These are phyloP conservation scores for Chiroxiphia lanceolata DNA, from an alignment of 2,797 vertebrate genomes.

Conservation along the genomic window DNA sequence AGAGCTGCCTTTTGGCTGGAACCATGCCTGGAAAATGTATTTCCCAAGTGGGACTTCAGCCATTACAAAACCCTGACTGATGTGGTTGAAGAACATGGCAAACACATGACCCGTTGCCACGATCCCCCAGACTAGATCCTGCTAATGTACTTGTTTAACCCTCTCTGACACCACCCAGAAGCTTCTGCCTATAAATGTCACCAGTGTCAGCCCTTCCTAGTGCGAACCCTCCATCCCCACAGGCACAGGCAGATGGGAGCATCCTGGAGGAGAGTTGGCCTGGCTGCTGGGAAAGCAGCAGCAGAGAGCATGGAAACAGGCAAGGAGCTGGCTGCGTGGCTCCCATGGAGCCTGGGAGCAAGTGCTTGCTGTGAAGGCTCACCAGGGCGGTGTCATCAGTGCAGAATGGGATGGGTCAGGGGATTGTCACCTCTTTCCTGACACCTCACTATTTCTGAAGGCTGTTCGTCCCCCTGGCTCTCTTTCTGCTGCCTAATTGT, in stretches of 20 bases:
- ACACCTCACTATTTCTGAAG: neutral
- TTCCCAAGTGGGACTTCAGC: conserved; percentile 57
- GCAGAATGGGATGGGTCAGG: neutral
- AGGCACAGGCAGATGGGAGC: neutral
- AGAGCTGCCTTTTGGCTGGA: conserved; percentile 59
- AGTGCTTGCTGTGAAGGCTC: neutral
- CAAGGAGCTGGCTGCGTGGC: neutral
- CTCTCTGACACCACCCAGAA: conserved; percentile 2
- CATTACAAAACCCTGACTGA: conserved; percentile 17
- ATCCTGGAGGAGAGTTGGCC: neutral
- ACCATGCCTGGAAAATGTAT: conserved; percentile 49
- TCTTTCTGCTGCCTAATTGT: neutral
- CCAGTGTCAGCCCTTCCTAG: neutral
- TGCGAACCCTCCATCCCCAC: neutral
- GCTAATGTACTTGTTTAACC: conserved; percentile 13
- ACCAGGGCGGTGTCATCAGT: neutral
- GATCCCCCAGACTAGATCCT: neutral
- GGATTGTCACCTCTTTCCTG: neutral
- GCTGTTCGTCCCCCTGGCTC: neutral
- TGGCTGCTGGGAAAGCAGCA: conserved; percentile 47
- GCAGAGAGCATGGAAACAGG: conserved; percentile 23
- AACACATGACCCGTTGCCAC: neutral
- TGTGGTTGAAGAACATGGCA: conserved; percentile 21
- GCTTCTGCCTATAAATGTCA: neutral
- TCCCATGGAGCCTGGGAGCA: neutral